Evolutionary conservation across 1,140 invertebrate genomes (phyloP).

Genomic region (Ruditapes philippinarum): DNA sequence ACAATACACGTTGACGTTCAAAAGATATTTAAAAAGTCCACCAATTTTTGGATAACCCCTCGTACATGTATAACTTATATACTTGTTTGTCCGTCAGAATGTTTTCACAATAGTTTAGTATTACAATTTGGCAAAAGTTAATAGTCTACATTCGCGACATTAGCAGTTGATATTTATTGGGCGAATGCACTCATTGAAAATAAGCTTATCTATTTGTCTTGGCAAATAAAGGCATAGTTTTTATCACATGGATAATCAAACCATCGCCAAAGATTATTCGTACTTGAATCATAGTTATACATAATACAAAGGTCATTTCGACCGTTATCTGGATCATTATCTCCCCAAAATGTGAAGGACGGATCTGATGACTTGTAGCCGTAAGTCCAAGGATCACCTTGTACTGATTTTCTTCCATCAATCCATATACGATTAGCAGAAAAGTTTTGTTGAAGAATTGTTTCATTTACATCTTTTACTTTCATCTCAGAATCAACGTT

Average conservation of each 20-base stretch:
- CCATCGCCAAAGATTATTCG: not conserved
- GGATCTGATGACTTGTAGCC: not conserved
- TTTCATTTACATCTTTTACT: not conserved
- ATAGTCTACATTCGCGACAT: too few species aligned
- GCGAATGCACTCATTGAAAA: too few species aligned
- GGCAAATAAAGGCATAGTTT: too few species aligned
- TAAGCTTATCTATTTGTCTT: too few species aligned
- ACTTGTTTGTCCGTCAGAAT: too few species aligned
- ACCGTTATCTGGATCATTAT: not conserved
- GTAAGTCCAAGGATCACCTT: not conserved
- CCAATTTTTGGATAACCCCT: too few species aligned
- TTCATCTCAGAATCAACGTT: not conserved
- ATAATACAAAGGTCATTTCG: not conserved
- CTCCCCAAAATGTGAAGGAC: not conserved
- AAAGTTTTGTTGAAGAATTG: not conserved
- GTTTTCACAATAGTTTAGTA: too few species aligned
- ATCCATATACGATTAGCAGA: not conserved
- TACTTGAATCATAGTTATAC: not conserved
- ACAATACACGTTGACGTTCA: too few species aligned
- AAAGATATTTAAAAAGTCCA: too few species aligned
- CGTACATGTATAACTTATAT: too few species aligned
- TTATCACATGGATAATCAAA: not conserved
- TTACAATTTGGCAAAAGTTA: too few species aligned
- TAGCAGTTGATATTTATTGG: too few species aligned
- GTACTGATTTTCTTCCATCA: not conserved